Evolutionary conservation across 2,888 invertebrate species (phyloP), one percentile per base, ranked within the genome.

Genomic region (Lochmaea crataegi): DNA sequence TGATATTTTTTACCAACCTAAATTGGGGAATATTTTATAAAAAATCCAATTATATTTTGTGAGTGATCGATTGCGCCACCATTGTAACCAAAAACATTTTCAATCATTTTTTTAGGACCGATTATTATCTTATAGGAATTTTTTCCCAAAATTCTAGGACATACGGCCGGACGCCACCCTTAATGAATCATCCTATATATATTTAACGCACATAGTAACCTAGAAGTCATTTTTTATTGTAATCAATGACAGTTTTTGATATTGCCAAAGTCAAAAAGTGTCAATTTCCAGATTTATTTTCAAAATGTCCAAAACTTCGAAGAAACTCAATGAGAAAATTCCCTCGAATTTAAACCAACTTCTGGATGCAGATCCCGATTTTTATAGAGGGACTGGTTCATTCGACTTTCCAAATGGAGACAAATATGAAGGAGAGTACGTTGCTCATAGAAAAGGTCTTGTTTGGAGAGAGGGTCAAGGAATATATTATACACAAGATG

Each of bases 341-440:
- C 4, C 26, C 12, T 18, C 42, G 32, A 63, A 63, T 63, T 6
- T 63, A 42, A 63, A 61, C 12, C 60, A 68, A 60, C 60, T 45
- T n/a, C 48, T 68, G 18, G 66, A 69, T 38, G 60, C 41, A 14
- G 80, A 81, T 72, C 77, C 77, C 1, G 68, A 82, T 75, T 83
- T 83, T 74, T 68, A 76, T 70, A 77, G 63, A 51, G 83, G 83
- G n/a, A 79, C 84, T 10, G 64, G 57, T 26, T 82, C 84, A 53
- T 91, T 91, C 80, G 76, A 79, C 11, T 89, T 90, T 77, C 83
- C 86, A 0, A 92, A 91, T 60, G 91, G 90, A 0, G 92, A 92
- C 76, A 85, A 78, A 2, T 92, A 91, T 76, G 85, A 87, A 1
- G 92, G 92, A 0, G 88, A 83, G 65, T 92, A 89, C 78, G 89